phyloP scores from a whole-genome alignment of 1,140 invertebrate genomes.

The Trachymyrmex septentrionalis region DNA sequence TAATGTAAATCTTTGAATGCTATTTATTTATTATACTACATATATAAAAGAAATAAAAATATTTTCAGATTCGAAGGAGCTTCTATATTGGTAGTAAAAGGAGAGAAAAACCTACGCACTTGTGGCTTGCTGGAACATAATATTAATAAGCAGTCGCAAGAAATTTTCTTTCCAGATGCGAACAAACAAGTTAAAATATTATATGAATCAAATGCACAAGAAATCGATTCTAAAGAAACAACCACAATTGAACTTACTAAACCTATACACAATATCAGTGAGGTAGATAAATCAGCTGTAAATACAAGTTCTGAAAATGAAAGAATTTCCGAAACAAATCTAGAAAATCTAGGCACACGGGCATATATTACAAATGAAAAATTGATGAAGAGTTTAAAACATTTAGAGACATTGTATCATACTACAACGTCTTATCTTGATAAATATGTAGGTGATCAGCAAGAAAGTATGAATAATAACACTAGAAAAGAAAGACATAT shows the following conservation, averaged over 20 bases:
- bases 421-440: slow-evolving; percentile 61
- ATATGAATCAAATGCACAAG: slow-evolving; percentile 88
- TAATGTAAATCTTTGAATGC: slow-evolving; percentile 7
- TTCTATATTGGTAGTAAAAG: slow-evolving; percentile 92
- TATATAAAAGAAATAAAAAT: neutral
- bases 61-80: slow-evolving; percentile 89
- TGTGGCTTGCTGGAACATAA: slow-evolving; percentile 92
- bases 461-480: slow-evolving; percentile 45
- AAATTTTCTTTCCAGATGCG: slow-evolving; percentile 86
- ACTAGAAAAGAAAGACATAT: slow-evolving; percentile 74
- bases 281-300: slow-evolving; percentile 42
- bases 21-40: neutral
- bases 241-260: slow-evolving; percentile 13
- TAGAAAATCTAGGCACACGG: neutral
- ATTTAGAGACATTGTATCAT: slow-evolving; percentile 42
- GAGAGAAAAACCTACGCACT: slow-evolving; percentile 91
- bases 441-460: slow-evolving; percentile 35
- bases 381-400: slow-evolving; percentile 17
- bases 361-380: neutral
- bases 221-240: slow-evolving; percentile 79
- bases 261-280: slow-evolving; percentile 12
- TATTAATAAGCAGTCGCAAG: slow-evolving; percentile 87
- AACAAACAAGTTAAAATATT: slow-evolving; percentile 90
- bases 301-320: slow-evolving; percentile 49
- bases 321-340: slow-evolving; percentile 16